Evolutionary conservation across 1,140 invertebrate species (phyloP).

Genomic region (Dreissena polymorpha): DNA sequence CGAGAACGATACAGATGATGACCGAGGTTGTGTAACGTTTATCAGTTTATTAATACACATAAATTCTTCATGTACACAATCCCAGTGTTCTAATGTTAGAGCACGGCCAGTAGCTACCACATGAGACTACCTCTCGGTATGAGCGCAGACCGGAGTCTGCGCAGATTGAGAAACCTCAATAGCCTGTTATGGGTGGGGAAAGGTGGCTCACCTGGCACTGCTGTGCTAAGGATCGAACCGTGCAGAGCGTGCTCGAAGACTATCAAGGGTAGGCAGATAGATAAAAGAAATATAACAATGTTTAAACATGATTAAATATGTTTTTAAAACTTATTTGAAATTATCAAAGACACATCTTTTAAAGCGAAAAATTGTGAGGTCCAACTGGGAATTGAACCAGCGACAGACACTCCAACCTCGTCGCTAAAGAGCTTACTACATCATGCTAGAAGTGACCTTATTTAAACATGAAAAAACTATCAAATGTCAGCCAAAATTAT

Average conservation of each 20-base stretch:
- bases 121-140: conserved; percentile 35
- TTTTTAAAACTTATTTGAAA: not conserved
- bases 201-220: not conserved
- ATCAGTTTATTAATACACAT: not conserved
- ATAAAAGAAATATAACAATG: not conserved
- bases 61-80: not conserved
- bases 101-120: conserved; percentile 6
- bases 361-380: not conserved
- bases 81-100: not conserved
- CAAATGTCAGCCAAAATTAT: too few relatives aligned
- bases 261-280: conserved; percentile 18
- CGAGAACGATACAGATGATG: not conserved
- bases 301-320: not conserved
- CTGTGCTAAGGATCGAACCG: conserved; percentile 47
- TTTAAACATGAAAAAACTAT: too few relatives aligned
- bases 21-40: not conserved
- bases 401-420: too few relatives aligned
- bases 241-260: conserved; percentile 44
- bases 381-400: too few relatives aligned
- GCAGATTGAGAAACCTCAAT: conserved; percentile 32
- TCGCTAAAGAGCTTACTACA: too few relatives aligned
- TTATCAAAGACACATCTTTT: not conserved
- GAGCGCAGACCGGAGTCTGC: conserved; percentile 51
- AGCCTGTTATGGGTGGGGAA: conserved; percentile 30
- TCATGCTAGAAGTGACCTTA: not conserved